A percentile compares a stretch with the other conserved stretches of the same genome.
Evolutionary conservation across 2,113 vertebrate genomes (phyloP).

Genomic region (Nematolebias whitei): DNA sequence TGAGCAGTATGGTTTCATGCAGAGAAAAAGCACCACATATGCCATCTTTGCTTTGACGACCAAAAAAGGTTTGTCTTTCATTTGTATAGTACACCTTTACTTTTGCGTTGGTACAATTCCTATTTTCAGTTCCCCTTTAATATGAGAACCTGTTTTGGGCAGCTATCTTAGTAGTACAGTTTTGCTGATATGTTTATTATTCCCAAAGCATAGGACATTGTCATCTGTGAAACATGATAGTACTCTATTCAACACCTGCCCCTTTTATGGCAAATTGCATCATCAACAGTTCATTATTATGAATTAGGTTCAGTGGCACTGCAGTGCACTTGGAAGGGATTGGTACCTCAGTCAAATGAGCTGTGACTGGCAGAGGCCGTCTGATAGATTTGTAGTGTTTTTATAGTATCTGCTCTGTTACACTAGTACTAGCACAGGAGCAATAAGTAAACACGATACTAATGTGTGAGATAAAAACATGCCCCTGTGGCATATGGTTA

Average conservation of each 20-base stretch:
- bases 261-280: conserved; percentile 31
- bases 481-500: no score
- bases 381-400: conserved; percentile 66
- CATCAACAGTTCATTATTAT: conserved; percentile 67
- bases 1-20: no score
- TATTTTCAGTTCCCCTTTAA: conserved; percentile 49
- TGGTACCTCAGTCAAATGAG: conserved; percentile 55
- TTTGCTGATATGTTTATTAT: conserved; percentile 63
- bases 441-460: background rate
- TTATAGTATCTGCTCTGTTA: conserved; percentile 41
- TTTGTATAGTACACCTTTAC: no score
- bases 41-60: no score
- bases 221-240: conserved; percentile 44
- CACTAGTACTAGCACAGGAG: conserved; percentile 25
- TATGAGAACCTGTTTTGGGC: no score
- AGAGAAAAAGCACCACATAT: no score
- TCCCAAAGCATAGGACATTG: conserved; percentile 41
- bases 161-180: no score
- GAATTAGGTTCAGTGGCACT: conserved; percentile 53
- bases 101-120: background rate
- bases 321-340: conserved; percentile 53
- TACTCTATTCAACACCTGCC: conserved; percentile 23
- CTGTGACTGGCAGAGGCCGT: conserved; percentile 63
- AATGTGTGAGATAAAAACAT: background rate
- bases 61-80: no score